Conservation (phyloP, 2,888 invertebrate genomes). For the Archaeoteleia sp. region DNA sequence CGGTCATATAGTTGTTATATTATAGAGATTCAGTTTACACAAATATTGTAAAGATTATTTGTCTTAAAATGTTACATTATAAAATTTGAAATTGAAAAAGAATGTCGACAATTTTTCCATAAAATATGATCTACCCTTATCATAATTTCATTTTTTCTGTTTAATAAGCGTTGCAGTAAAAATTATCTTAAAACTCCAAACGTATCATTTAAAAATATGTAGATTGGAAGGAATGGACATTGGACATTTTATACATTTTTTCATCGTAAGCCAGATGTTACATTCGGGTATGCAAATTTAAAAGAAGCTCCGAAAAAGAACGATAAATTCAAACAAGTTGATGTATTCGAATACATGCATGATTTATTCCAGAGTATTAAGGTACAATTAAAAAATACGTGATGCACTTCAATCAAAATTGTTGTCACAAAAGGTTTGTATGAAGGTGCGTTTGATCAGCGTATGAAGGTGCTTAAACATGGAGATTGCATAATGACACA, state of each 20-base stretch:
- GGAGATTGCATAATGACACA: too few relatives aligned
- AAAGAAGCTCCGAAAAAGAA: not conserved
- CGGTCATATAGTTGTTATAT: too few relatives aligned
- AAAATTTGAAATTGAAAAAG: conserved; percentile 8
- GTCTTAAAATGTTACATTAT: too few relatives aligned
- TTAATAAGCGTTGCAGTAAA: not conserved
- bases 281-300: conserved; percentile 1
- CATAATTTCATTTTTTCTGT: not conserved
- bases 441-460: too few relatives aligned
- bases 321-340: not conserved
- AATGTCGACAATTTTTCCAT: too few relatives aligned
- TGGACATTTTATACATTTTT: conserved; percentile 2
- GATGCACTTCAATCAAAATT: not conserved
- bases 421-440: not conserved
- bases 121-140: too few relatives aligned
- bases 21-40: too few relatives aligned
- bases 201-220: not conserved
- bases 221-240: not conserved
- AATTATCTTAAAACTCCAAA: not conserved
- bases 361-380: not conserved
- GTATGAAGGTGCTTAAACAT: too few relatives aligned
- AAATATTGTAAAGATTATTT: too few relatives aligned
- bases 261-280: not conserved
- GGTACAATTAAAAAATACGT: not conserved
- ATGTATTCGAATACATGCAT: not conserved